Conservation (phyloP, 2,888 invertebrate species). For the Eupithecia abbreviata region DNA sequence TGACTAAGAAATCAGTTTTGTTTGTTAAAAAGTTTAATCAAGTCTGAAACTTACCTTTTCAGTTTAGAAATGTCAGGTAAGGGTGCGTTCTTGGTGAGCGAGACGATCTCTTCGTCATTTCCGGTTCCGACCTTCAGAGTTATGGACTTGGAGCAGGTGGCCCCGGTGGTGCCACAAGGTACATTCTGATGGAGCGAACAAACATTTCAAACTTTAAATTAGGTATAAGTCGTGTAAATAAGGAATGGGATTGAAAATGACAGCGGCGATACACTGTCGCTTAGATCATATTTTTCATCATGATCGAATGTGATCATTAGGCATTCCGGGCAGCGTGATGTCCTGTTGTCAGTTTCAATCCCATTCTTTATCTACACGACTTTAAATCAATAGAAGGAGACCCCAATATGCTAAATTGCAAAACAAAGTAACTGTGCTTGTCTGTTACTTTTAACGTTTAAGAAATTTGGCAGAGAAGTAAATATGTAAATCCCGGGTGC, state of each 20-base stretch:
- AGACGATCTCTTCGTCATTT: constrained; percentile 84
- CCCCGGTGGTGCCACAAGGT: constrained; percentile 93
- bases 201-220: background rate
- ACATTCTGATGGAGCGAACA: constrained; percentile 84
- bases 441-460: no score
- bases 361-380: no score
- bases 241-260: background rate
- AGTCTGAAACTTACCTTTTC: constrained; percentile 62
- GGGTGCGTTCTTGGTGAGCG: constrained; percentile 85
- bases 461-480: no score
- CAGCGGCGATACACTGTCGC: no score
- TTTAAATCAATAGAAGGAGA: no score
- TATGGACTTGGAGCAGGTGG: constrained; percentile 94
- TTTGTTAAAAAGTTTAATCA: background rate
- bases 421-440: no score
- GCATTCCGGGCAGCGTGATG: no score
- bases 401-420: no score
- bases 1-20: background rate
- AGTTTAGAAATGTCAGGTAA: constrained; percentile 78
- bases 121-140: constrained; percentile 86
- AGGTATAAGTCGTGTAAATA: background rate
- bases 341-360: no score
- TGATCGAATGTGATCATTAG: no score
- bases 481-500: no score
- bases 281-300: no score